Base-by-base conservation (phyloP, 2,797 vertebrate species). In the Poeciliopsis paucimaculata region DNA sequence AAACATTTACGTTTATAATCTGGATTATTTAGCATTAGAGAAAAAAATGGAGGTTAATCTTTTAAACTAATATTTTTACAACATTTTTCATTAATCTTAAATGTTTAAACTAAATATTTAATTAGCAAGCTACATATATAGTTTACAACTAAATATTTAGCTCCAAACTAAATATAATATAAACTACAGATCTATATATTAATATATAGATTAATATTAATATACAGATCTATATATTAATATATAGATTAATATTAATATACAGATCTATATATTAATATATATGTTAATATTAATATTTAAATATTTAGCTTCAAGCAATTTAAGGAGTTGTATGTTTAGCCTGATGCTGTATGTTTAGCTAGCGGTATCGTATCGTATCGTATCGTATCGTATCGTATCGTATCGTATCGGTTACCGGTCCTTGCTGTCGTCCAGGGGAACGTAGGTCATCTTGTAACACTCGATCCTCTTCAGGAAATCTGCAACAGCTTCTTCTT, bases 401-500 rank as follows among this genome's bases (percentile, higher is more conserved):
- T 15, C 20, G 4, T 49, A 23, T 7, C 49, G 7, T 51, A 51
- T 3, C 28, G 0, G 28, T 62, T 91, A 98, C 97, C 97, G 96
- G 94, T 98, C 97, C 81, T 95, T 91, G 80, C 94, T 88, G 0
- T 98, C 96, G 2, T 98, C 96, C 86, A 98, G 93, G 0, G 97
- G 95, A 75, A 98, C 88, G 36, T 98, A 98, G 77, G 95, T 96
- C 87, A 95, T 16, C 77, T 96, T 93, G 92, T 98, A 98, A 88
- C 97, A 98, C 0, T 98, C 95, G 1, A 98, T 98, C 93, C 97
- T 96, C 91, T 97, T 96, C 64, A 97, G 92, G 88, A 98, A 98
- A 73, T 98, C 97, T 1, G 94, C 91, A 77, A 97, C 95, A 0
- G 96, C 97, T 76, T 97, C 97, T 7, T 98, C 97, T 89, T 96